These are phyloP conservation scores for Tapirus terrestris DNA, from an alignment of 2,113 vertebrate genomes.

Conservation along the genomic window DNA sequence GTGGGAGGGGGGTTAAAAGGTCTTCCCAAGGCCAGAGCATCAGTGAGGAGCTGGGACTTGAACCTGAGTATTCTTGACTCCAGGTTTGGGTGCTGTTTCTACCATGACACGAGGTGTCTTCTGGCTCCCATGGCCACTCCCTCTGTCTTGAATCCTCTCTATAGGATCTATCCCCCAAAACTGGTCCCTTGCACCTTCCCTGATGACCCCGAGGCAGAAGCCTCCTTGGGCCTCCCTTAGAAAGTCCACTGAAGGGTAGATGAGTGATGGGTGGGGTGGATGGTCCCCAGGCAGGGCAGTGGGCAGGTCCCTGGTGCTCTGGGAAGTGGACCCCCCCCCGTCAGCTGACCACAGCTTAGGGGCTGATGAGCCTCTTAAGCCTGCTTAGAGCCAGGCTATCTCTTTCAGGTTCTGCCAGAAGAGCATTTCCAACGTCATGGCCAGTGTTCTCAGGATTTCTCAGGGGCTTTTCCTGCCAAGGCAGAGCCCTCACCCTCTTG, in stretches of 20 bases:
- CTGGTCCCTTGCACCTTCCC: neutral
- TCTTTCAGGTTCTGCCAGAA: conserved; percentile 61
- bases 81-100: neutral
- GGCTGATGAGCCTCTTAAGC: conserved; percentile 73
- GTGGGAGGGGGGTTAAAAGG: neutral
- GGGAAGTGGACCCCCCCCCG: neutral
- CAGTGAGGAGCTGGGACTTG: neutral
- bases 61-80: neutral
- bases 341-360: conserved; percentile 74
- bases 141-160: neutral
- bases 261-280: neutral
- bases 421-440: neutral
- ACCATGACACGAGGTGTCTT: neutral
- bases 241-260: neutral
- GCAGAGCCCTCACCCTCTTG: neutral
- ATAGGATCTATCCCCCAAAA: neutral
- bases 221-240: neutral
- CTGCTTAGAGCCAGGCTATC: conserved; percentile 67
- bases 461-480: conserved; percentile 37
- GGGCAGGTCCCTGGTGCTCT: neutral
- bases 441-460: neutral
- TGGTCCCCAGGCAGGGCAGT: neutral
- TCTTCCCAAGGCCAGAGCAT: neutral
- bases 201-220: neutral
- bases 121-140: neutral